These are phyloP conservation scores for Chamaedrilus cognettii DNA, from an alignment of 2,888 invertebrate genomes.

Conservation along the genomic window DNA sequence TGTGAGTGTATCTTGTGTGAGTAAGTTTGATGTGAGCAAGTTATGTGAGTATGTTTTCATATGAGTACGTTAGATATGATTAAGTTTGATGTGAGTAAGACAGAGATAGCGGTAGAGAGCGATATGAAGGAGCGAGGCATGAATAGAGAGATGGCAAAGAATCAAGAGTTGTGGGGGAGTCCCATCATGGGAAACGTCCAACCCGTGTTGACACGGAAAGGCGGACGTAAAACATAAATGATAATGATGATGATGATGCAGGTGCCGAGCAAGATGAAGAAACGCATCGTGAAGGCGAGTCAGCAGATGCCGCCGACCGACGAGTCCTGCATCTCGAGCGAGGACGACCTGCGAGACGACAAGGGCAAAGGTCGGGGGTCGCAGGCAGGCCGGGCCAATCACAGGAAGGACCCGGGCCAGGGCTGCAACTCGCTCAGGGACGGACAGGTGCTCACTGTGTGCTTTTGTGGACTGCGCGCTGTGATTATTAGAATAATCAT, in stretches of 20 bases:
- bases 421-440: not conserved
- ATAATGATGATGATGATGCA: not conserved
- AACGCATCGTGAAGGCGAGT: slow-evolving; percentile 23
- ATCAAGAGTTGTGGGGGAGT: too few species aligned
- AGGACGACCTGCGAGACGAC: slow-evolving; percentile 32
- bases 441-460: not conserved
- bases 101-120: too few species aligned
- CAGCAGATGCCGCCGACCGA: slow-evolving; percentile 26
- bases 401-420: slow-evolving; percentile 19
- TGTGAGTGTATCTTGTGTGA: not conserved
- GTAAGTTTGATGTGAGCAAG: not conserved
- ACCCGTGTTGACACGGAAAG: too few species aligned
- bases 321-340: slow-evolving; percentile 37
- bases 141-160: too few species aligned
- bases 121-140: too few species aligned
- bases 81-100: too few species aligned
- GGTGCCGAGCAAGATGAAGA: slow-evolving; percentile 17
- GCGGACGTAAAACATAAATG: too few species aligned
- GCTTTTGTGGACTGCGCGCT: too few species aligned
- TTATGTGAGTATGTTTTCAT: too few species aligned
- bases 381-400: slow-evolving; percentile 2
- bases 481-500: too few species aligned
- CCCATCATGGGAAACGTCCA: too few species aligned
- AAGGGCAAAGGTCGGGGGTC: slow-evolving; percentile 18
- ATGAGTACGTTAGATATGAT: too few species aligned